These are phyloP conservation scores for Pterois miles DNA, from an alignment of 2,797 vertebrate genomes.

Conservation along the genomic window DNA sequence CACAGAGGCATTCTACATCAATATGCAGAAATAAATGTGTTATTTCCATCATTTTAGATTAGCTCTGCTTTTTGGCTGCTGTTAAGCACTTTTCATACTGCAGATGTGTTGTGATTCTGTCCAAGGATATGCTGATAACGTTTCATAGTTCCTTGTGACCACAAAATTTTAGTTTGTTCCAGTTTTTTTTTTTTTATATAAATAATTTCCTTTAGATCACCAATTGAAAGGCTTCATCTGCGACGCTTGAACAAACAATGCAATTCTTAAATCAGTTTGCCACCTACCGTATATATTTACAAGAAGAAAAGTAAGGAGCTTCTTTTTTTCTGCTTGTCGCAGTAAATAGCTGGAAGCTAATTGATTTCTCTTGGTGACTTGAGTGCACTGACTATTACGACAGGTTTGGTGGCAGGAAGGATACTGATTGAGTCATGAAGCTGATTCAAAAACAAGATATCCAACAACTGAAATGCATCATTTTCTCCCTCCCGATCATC, in stretches of 20 bases:
- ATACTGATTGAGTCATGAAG: constrained; percentile 1
- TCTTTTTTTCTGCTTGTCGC: not conserved
- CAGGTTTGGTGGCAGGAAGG: not conserved
- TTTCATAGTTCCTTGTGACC: constrained; percentile 20
- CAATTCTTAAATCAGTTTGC: not conserved
- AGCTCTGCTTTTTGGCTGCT: constrained; percentile 22
- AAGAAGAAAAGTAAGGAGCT: not conserved
- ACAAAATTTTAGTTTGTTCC: constrained; percentile 16
- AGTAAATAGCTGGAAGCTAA: constrained; percentile 15
- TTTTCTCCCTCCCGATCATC: not conserved
- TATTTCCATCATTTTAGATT: constrained; percentile 45
- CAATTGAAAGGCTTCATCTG: constrained; percentile 15
- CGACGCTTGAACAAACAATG: constrained; percentile 2
- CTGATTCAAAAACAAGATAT: constrained; percentile 7
- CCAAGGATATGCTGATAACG: constrained; percentile 6
- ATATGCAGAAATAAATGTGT: constrained; percentile 46
- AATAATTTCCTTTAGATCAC: constrained; percentile 1
- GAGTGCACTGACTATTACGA: not conserved
- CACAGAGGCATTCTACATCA: constrained; percentile 30
- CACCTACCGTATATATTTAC: not conserved
- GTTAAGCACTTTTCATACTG: constrained; percentile 22
- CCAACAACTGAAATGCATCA: not conserved
- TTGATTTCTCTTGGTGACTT: constrained; percentile 7
- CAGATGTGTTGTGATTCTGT: constrained; percentile 22
- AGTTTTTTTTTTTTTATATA: not conserved